These are phyloP conservation scores for Drosophila leonis DNA, from an alignment of 2,888 invertebrate genomes.

Conservation along the genomic window DNA sequence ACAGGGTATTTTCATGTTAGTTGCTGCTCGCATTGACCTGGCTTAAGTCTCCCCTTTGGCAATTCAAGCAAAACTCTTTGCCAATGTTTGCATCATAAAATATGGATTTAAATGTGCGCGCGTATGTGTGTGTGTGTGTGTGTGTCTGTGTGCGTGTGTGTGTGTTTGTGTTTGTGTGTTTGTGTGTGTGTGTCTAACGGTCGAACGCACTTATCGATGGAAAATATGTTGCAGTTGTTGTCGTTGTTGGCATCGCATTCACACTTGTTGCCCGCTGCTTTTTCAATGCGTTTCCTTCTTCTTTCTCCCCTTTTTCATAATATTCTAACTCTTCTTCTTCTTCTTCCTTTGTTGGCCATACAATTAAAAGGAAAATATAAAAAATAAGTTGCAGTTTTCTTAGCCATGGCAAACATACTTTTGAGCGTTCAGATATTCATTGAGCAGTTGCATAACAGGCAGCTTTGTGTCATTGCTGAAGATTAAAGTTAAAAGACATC, in stretches of 20 bases:
- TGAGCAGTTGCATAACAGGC: conserved; percentile 18
- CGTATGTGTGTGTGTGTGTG: conserved; percentile 24
- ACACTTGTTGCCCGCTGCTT: conserved; percentile 56
- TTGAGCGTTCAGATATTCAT: conserved; percentile 8
- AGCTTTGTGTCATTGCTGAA: conserved; percentile 25
- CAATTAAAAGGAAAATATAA: background rate
- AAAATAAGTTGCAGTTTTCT: conserved; percentile 1
- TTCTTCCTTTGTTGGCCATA: background rate
- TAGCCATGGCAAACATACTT: conserved; percentile 31
- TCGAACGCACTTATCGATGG: conserved; percentile 45
- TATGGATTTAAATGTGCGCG: conserved; percentile 58
- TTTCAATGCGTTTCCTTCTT: background rate
- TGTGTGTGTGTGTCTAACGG: conserved; percentile 31
- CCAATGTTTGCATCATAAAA: conserved; percentile 72
- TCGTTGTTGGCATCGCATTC: conserved; percentile 35
- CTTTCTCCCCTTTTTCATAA: background rate
- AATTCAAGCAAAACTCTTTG: conserved; percentile 42
- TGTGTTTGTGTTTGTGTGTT: conserved; percentile 21
- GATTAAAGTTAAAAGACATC: background rate
- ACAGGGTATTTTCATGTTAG: conserved; percentile 15
- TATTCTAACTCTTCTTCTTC: background rate
- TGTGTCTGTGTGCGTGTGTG: conserved; percentile 16
- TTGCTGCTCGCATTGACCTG: background rate
- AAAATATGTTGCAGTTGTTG: conserved; percentile 21
- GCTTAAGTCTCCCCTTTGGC: conserved; percentile 26